Percentiles rank a stretch among this genome's conserved stretches.
Evolutionary conservation across 2,113 vertebrate species (phyloP).

Genomic region (Eulemur rufifrons): DNA sequence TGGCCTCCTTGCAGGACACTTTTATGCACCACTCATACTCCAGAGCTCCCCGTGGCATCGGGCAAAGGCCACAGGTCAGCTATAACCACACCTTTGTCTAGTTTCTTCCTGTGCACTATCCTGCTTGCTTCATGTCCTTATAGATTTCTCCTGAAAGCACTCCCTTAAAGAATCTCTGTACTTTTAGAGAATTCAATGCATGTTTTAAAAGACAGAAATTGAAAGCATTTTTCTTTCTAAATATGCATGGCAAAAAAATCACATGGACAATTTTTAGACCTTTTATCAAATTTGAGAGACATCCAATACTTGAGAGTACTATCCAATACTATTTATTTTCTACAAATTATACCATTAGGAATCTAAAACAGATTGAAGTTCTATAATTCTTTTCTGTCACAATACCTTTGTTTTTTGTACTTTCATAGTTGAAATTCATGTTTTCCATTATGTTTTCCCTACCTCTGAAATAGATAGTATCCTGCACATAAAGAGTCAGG

Average conservation of each 20-base stretch:
- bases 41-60: not conserved
- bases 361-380: not conserved
- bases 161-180: not conserved
- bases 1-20: not conserved
- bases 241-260: not conserved
- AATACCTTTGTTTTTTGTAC: not conserved
- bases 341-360: not conserved
- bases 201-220: not conserved
- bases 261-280: not conserved
- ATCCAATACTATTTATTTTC: not conserved
- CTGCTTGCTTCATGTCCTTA: not conserved
- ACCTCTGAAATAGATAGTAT: not conserved
- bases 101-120: not conserved
- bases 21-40: no score
- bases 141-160: not conserved
- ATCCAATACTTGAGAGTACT: not conserved
- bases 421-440: not conserved
- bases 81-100: not conserved
- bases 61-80: not conserved
- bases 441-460: not conserved
- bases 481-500: not conserved
- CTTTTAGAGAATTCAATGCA: not conserved
- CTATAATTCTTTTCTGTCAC: slow-evolving; percentile 1
- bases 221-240: not conserved
- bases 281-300: not conserved